Evolutionary conservation across 2,113 vertebrate genomes (phyloP).

Genomic region (Daubentonia madagascariensis): DNA sequence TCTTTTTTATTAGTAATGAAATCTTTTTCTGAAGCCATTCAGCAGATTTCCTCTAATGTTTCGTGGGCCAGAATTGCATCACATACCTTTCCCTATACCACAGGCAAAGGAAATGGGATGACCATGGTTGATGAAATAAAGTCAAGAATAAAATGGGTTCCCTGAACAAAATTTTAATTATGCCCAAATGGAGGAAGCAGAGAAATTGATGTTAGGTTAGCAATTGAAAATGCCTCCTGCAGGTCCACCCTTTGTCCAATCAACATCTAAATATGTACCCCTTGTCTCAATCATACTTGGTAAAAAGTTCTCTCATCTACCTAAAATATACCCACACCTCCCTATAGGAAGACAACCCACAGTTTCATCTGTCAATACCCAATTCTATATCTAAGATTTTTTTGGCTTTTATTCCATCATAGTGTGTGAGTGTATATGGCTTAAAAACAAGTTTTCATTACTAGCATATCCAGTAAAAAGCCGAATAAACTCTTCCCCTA

Average conservation of each 20-base stretch:
- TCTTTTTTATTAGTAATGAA: neutral
- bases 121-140: neutral
- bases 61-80: neutral
- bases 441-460: neutral
- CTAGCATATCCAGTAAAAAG: neutral
- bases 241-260: neutral
- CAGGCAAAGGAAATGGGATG: neutral
- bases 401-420: neutral
- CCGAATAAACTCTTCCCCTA: neutral
- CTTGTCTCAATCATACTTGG: neutral
- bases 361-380: neutral
- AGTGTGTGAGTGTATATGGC: neutral
- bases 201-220: neutral
- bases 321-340: neutral
- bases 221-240: neutral
- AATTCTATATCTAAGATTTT: neutral
- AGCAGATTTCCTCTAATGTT: neutral
- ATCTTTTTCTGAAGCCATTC: neutral
- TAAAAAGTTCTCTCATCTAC: neutral
- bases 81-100: neutral
- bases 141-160: neutral
- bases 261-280: neutral
- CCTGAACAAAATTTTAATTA: constrained; percentile 6
- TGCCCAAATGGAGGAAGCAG: neutral
- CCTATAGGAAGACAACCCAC: neutral